Conservation (phyloP, 30 jellyfish, hydroid and myxozoan species). For the Mastigias papua region DNA sequence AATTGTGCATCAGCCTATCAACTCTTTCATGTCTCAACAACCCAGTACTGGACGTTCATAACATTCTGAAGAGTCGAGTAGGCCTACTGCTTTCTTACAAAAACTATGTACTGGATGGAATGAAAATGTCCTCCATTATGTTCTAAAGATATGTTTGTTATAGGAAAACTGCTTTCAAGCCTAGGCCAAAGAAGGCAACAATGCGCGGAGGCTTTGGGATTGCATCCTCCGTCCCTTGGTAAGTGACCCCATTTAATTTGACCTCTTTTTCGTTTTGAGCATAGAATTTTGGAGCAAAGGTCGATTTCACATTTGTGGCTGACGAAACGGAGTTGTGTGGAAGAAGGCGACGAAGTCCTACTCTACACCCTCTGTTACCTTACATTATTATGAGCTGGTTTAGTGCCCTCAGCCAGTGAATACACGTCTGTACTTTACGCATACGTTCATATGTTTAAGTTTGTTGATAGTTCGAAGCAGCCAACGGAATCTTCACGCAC, state of each 20-base stretch:
- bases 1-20: no score
- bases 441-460: background rate
- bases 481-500: background rate
- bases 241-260: background rate
- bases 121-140: no score
- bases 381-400: background rate
- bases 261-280: background rate
- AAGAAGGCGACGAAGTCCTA: background rate
- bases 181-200: no score
- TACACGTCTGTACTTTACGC: background rate
- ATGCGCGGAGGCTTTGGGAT: no score
- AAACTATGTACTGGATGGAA: no score
- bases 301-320: slow-evolving; percentile 7
- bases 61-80: no score
- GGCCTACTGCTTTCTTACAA: no score
- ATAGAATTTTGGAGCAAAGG: slow-evolving; percentile 18
- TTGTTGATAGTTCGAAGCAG: background rate
- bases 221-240: no score
- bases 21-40: no score
- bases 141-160: no score
- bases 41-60: no score
- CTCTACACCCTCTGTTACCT: background rate
- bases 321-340: background rate
- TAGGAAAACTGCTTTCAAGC: no score
- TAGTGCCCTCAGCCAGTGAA: background rate